Percentiles rank a stretch among this genome's conserved stretches.
These are phyloP conservation scores for Dasyurus viverrinus DNA, from an alignment of 2,113 vertebrate species.

Conservation along the genomic window DNA sequence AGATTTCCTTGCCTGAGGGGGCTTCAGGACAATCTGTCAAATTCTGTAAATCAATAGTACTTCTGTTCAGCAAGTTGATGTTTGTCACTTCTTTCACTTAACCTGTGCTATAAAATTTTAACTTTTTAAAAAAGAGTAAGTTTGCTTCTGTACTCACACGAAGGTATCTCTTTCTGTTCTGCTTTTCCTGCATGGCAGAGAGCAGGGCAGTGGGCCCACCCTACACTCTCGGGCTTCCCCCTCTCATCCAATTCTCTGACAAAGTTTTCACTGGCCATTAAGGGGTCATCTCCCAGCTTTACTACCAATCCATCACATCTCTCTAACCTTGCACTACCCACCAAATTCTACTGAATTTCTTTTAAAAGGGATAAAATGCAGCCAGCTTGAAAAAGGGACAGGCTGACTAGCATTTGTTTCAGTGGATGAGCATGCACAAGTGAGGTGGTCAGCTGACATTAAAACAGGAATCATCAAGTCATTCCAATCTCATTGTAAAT, in stretches of 20 bases:
- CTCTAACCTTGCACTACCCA: background rate
- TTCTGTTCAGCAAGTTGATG: background rate
- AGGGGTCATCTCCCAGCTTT: background rate
- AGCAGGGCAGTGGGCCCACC: background rate
- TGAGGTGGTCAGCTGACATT: background rate
- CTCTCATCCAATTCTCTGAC: background rate
- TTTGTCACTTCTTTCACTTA: background rate
- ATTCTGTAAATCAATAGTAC: background rate
- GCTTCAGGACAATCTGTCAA: background rate
- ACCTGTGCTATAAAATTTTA: background rate
- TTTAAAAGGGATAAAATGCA: background rate
- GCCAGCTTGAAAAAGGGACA: background rate
- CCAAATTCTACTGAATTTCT: background rate
- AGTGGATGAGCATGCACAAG: background rate
- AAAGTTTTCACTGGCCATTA: background rate
- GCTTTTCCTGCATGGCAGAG: background rate
- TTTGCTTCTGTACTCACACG: background rate
- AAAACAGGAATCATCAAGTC: background rate
- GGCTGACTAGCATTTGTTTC: background rate
- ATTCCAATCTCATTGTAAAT: background rate
- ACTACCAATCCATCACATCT: background rate
- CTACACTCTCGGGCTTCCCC: constrained; percentile 36
- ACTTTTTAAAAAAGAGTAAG: background rate
- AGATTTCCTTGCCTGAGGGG: background rate
- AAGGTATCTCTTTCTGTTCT: background rate